These are phyloP conservation scores for Hypomecis punctinalis DNA, from an alignment of 2,888 invertebrate genomes.

Conservation along the genomic window DNA sequence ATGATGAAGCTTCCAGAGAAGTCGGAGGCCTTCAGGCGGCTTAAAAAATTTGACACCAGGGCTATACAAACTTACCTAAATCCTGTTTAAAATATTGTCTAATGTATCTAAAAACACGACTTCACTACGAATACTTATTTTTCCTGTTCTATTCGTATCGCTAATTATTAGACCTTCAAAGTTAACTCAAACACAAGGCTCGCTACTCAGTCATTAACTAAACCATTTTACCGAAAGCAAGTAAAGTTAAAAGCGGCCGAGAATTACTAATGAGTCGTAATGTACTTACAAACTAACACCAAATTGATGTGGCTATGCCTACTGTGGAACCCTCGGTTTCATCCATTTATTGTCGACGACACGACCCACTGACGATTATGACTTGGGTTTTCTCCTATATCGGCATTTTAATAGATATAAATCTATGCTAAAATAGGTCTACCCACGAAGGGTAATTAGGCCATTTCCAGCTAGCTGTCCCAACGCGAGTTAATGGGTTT, in stretches of 20 bases:
- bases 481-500: no score
- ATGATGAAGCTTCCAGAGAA: no score
- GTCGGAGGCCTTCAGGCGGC: no score
- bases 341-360: neutral
- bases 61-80: neutral
- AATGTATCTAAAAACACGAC: neutral
- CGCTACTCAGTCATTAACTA: conserved; percentile 13
- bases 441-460: no score
- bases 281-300: conserved; percentile 18
- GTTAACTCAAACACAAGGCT: conserved; percentile 5
- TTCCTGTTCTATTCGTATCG: neutral
- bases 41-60: no score
- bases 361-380: neutral
- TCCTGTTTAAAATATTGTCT: neutral
- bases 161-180: conserved; percentile 6
- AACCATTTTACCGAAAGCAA: conserved; percentile 9
- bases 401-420: no score
- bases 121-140: neutral
- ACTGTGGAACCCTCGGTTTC: conserved; percentile 2
- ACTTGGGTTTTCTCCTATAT: no score
- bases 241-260: conserved; percentile 12
- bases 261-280: conserved; percentile 20
- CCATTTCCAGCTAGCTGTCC: no score
- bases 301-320: conserved; percentile 14
- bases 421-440: no score